A percentile compares a stretch with the other conserved stretches of the same genome.
Conservation (phyloP, 2,797 vertebrate genomes). For the Takifugu rubripes region DNA sequence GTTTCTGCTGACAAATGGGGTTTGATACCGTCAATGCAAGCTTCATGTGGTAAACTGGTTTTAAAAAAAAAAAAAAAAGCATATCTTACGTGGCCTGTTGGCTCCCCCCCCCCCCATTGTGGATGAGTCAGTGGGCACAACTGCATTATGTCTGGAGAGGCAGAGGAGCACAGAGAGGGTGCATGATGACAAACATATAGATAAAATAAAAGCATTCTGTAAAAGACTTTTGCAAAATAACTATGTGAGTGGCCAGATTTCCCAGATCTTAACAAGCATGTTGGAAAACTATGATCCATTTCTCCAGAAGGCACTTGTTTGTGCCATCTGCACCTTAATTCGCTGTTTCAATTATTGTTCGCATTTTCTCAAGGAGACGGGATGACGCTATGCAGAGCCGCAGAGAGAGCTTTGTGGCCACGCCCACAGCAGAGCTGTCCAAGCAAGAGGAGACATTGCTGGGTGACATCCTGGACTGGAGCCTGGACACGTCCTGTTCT, state of each 20-base stretch:
- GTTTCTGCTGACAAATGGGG: too few relatives aligned
- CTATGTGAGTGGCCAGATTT: too few relatives aligned
- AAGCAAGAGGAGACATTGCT: constrained; percentile 91
- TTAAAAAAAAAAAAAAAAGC: too few relatives aligned
- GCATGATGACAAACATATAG: neutral
- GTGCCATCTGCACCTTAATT: constrained; percentile 28
- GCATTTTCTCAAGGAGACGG: constrained; percentile 77
- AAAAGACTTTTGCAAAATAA: too few relatives aligned
- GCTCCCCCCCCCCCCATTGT: neutral
- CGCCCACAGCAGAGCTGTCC: constrained; percentile 91
- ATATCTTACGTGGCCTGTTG: too few relatives aligned
- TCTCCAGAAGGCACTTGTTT: constrained; percentile 47
- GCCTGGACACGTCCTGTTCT: constrained; percentile 86
- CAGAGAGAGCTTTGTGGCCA: constrained; percentile 87
- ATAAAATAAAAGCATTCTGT: neutral
- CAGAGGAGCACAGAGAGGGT: neutral
- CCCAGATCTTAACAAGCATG: too few relatives aligned
- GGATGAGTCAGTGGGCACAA: neutral
- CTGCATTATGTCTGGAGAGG: neutral
- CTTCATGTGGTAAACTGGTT: too few relatives aligned
- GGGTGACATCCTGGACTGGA: constrained; percentile 93
- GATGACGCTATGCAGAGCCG: constrained; percentile 84
- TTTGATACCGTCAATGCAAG: too few relatives aligned
- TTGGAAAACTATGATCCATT: neutral
- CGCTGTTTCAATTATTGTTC: constrained; percentile 1